Evolutionary conservation across 2,113 vertebrate genomes (phyloP).

Genomic region (Megaptera novaeangliae): DNA sequence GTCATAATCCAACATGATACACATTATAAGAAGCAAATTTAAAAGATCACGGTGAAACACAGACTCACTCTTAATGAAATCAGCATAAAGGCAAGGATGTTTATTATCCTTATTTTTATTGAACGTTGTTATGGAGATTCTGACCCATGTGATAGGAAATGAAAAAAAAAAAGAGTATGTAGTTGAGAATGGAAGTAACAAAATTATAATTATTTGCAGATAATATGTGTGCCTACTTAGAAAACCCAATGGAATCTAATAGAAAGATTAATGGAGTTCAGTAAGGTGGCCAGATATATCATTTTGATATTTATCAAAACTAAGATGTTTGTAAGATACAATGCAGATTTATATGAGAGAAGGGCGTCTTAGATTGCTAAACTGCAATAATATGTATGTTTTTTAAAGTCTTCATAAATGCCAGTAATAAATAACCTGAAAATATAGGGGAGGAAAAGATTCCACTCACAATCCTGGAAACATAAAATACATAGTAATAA

Average conservation of each 20-base stretch:
- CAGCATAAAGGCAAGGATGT: neutral
- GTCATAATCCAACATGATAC: neutral
- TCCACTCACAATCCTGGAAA: neutral
- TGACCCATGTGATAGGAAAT: neutral
- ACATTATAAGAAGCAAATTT: neutral
- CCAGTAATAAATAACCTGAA: neutral
- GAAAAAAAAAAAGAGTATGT: neutral
- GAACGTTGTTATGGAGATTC: neutral
- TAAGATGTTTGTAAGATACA: neutral
- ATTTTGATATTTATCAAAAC: neutral
- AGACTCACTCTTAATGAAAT: neutral
- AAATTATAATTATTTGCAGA: slow-evolving; percentile 2
- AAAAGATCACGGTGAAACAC: neutral
- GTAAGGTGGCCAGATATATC: neutral
- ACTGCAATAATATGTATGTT: neutral
- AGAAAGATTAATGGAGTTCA: slow-evolving; percentile 4
- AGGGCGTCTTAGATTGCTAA: neutral
- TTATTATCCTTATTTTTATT: neutral
- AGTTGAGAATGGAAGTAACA: neutral
- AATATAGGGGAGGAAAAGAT: neutral
- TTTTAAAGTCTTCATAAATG: neutral
- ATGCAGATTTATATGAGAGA: slow-evolving; percentile 14
- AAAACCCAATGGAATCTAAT: neutral
- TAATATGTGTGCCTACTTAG: neutral
- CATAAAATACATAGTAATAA: neutral